phyloP scores from a whole-genome alignment of 2,888 invertebrate species.

The Tribolium freemani region DNA sequence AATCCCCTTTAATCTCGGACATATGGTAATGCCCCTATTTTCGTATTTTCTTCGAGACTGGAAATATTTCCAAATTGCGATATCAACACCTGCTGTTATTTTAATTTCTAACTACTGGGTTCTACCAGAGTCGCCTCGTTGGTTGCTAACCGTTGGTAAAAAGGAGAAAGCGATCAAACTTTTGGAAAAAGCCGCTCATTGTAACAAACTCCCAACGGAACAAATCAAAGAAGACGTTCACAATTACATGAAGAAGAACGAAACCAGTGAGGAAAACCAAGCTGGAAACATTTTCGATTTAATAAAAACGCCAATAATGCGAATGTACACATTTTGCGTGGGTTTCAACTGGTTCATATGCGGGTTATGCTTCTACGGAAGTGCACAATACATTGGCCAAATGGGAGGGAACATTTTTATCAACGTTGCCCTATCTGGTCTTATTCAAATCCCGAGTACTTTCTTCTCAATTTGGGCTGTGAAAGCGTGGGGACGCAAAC shows the following conservation, averaged over 20 bases:
- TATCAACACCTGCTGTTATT: constrained; percentile 73
- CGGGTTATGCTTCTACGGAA: constrained; percentile 89
- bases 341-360: constrained; percentile 88
- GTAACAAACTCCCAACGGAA: constrained; percentile 62
- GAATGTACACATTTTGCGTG: constrained; percentile 80
- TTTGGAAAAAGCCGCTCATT: constrained; percentile 76
- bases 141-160: constrained; percentile 79
- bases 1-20: constrained; percentile 73
- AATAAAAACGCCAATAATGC: constrained; percentile 78
- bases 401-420: constrained; percentile 85
- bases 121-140: constrained; percentile 85
- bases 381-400: constrained; percentile 87
- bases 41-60: constrained; percentile 72
- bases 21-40: constrained; percentile 70
- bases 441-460: constrained; percentile 75
- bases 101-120: constrained; percentile 77
- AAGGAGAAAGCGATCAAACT: constrained; percentile 74
- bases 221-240: constrained; percentile 61
- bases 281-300: constrained; percentile 72
- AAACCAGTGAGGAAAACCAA: constrained; percentile 42
- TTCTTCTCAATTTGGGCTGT: constrained; percentile 74
- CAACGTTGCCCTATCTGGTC: constrained; percentile 86
- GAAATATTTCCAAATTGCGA: constrained; percentile 71
- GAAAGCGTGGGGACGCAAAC: constrained; percentile 77
- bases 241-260: constrained; percentile 46